phyloP scores from a whole-genome alignment of 2,113 vertebrate genomes.

The Marcusenius ussheri region DNA sequence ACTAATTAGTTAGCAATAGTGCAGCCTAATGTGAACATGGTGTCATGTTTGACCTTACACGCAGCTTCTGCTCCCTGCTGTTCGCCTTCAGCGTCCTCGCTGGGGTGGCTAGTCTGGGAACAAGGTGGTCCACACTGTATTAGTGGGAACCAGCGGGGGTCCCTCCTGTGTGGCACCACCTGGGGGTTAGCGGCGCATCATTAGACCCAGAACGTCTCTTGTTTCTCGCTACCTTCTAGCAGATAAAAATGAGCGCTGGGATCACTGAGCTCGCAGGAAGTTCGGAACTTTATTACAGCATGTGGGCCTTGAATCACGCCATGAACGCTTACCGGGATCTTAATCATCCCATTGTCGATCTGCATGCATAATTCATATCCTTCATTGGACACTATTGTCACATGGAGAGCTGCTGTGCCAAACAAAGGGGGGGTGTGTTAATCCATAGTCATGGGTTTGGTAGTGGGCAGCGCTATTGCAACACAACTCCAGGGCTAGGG shows the following conservation, averaged over 20 bases:
- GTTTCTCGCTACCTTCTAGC: constrained; percentile 3
- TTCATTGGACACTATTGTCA: neutral
- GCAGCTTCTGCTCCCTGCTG: neutral
- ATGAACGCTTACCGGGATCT: neutral
- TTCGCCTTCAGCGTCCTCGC: constrained; percentile 6
- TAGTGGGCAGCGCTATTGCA: neutral
- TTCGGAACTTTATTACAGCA: constrained; percentile 5
- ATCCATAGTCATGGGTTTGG: neutral
- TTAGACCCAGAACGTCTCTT: constrained; percentile 17
- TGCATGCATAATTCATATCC: neutral
- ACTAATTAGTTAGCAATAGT: neutral
- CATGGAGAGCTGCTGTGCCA: neutral
- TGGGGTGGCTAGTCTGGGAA: constrained; percentile 4
- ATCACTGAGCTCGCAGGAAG: neutral
- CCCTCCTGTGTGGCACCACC: constrained; percentile 13
- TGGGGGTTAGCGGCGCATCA: neutral
- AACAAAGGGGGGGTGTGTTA: neutral
- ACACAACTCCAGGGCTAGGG: neutral
- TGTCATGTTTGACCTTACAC: neutral
- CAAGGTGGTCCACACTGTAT: neutral
- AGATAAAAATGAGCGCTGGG: constrained; percentile 15
- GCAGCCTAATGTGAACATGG: neutral
- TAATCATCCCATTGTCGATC: constrained; percentile 1
- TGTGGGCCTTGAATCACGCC: constrained; percentile 11
- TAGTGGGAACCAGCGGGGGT: neutral